These are phyloP conservation scores for Cyphotilapia sp. DNA, from an alignment of 2,113 vertebrate species.

Conservation along the genomic window DNA sequence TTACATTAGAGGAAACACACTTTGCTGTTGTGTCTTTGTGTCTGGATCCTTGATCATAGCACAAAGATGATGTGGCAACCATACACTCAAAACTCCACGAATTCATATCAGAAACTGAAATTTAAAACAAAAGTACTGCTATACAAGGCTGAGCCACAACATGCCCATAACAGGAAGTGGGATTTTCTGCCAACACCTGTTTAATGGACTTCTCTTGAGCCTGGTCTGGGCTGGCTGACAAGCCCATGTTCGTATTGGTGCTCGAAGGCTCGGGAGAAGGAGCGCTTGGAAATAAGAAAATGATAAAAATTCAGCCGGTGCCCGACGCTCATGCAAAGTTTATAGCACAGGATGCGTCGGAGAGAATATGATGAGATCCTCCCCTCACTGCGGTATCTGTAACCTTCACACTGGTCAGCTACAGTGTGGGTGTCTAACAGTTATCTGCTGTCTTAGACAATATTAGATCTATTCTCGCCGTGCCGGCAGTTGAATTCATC, in stretches of 20 bases:
- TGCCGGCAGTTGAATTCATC: neutral
- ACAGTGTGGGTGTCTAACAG: neutral
- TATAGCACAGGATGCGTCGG: neutral
- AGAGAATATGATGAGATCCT: constrained; percentile 25
- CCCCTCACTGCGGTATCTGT: neutral
- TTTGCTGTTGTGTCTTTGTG: neutral
- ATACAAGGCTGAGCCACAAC: constrained; percentile 27
- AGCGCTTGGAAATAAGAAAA: constrained; percentile 11
- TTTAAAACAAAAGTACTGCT: neutral
- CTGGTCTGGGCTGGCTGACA: constrained; percentile 41
- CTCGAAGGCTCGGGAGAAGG: neutral
- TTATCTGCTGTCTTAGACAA: neutral
- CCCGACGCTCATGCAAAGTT: constrained; percentile 47
- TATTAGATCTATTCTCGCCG: neutral
- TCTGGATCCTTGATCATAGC: neutral
- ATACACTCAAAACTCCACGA: neutral
- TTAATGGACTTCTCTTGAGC: constrained; percentile 64
- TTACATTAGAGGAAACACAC: neutral
- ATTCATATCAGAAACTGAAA: neutral
- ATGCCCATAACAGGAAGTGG: constrained; percentile 71
- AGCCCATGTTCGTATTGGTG: neutral
- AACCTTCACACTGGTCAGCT: constrained; percentile 26
- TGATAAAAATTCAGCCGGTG: constrained; percentile 29
- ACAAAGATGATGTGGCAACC: neutral
- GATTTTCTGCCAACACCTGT: constrained; percentile 66